Base-by-base conservation (phyloP, 2,113 vertebrate genomes). In the Triplophysa tibetana region DNA sequence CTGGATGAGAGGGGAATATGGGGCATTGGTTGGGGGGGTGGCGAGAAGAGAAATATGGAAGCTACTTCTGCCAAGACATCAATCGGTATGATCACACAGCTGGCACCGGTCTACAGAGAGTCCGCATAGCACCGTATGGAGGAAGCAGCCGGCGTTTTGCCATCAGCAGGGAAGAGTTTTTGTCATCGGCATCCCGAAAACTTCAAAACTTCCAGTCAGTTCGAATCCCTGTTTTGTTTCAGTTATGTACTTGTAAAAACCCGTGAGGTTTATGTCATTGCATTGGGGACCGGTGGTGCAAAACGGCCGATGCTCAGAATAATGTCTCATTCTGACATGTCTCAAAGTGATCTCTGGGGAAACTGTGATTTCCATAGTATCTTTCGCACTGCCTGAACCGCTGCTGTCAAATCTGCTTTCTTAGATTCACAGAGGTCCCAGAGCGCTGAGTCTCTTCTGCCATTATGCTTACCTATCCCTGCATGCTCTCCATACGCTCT, bases 51-150 rank as follows among this genome's bases (percentile, higher is more conserved):
- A 64, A 61, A 90, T 87, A 84, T 84, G 87, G 84, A 68, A 45
- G 77, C 69, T 79, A 83, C 79, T 78, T 81, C 86, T 88, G 86
- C 90, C 85, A 89, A 81, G 85, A 86, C 87, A 88, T 88, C 88
- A 88, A 87, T 90, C 88, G 87, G 83, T 87, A 88, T 88, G 89
- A 87, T 89, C 86, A 80, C 87, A 89, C 89, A 91, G 89, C 90
- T 92, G 91, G 90, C 85, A 89, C 77, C 1, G 83, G 80, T 84
- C 75, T 80, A 78, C 86, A 77, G 79, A 75, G 72, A 67, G 23
- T 48, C 13, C 0, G 6, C 33, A 60, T 66, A 61, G 33, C 79
- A 69, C 52, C n/a, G 29, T 48, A 73, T 64, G 45, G 60, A 80
- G 45, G 29, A 50, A 68, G 77, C 67, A 70, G 67, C 77, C 67